Evolutionary conservation across 2,113 vertebrate species (phyloP).

Genomic region (Hymenochirus boettgeri): DNA sequence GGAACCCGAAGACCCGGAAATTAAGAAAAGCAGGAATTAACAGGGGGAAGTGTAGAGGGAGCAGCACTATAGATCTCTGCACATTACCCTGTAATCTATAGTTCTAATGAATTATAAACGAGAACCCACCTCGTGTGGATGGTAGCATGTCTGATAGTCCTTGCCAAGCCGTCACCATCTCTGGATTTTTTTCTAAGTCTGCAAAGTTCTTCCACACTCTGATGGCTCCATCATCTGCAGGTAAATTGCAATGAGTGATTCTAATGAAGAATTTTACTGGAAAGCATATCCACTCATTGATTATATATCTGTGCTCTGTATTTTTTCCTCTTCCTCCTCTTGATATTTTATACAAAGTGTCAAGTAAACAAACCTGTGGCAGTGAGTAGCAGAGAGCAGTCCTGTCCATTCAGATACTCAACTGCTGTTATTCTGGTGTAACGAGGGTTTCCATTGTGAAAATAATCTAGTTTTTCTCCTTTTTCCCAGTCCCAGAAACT

Average conservation of each 20-base stretch:
- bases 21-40: too few relatives aligned
- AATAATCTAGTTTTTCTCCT: slow-evolving; percentile 91
- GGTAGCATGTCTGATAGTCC: slow-evolving; percentile 98
- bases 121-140: slow-evolving; percentile 81
- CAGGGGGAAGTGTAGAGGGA: too few relatives aligned
- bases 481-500: slow-evolving; percentile 99
- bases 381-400: slow-evolving; percentile 79
- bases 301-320: too few relatives aligned
- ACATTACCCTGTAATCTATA: too few relatives aligned
- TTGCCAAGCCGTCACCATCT: slow-evolving; percentile 98
- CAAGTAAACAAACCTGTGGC: slow-evolving; percentile 65
- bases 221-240: slow-evolving; percentile 86
- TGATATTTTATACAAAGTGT: too few relatives aligned
- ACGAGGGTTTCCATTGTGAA: slow-evolving; percentile 95
- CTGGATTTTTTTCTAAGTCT: slow-evolving; percentile 90
- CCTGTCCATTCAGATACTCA: slow-evolving; percentile 94
- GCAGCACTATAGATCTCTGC: too few relatives aligned
- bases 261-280: too few relatives aligned
- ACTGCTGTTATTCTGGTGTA: slow-evolving; percentile 94
- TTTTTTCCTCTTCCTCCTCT: too few relatives aligned
- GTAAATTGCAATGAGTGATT: too few relatives aligned
- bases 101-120: too few relatives aligned
- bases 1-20: too few relatives aligned
- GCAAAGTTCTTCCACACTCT: slow-evolving; percentile 98
- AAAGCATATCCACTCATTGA: too few relatives aligned